These are phyloP conservation scores for Steatocranus sp. DNA, from an alignment of 2,797 vertebrate species.

Conservation along the genomic window DNA sequence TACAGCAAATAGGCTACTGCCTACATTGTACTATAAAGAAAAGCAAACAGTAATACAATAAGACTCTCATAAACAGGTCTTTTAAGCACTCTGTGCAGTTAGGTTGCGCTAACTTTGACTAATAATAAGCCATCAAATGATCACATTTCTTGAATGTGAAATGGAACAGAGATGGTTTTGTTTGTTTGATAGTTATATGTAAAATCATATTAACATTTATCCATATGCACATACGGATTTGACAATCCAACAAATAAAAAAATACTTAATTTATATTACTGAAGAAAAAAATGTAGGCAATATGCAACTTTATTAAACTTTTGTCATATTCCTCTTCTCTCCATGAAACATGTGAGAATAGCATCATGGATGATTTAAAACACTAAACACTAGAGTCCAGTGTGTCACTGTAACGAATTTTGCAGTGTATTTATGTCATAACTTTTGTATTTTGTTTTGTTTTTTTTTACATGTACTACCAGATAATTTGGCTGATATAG, in stretches of 20 bases:
- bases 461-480: neutral
- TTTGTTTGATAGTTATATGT: neutral
- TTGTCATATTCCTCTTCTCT: neutral
- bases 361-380: neutral
- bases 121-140: neutral
- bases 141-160: neutral
- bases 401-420: neutral
- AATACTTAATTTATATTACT: neutral
- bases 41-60: conserved; percentile 31
- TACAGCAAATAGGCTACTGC: neutral
- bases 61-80: neutral
- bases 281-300: neutral
- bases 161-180: neutral
- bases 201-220: neutral
- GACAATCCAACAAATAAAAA: neutral
- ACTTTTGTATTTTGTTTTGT: neutral
- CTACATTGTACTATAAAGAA: neutral
- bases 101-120: neutral
- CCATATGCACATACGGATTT: neutral
- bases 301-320: neutral
- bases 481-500: neutral
- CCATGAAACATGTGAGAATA: neutral
- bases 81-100: neutral
- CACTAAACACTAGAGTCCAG: neutral
- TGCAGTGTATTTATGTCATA: neutral